Conservation (phyloP, 2,888 invertebrate species). For the Nephrotoma guestfalica region DNA sequence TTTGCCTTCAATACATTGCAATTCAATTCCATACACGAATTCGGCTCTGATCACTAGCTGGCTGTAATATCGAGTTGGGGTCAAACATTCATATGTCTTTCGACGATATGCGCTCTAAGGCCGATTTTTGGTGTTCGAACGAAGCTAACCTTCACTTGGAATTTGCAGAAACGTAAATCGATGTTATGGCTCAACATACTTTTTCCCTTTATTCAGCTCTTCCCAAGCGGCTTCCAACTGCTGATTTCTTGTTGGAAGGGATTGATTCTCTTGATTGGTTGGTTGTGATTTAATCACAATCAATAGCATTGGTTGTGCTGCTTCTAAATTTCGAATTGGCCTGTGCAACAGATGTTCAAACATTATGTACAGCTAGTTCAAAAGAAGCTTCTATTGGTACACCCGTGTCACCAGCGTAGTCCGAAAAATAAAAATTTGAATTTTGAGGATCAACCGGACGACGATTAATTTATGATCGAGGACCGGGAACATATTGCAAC, state of each 20-base stretch:
- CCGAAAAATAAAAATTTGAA: no score
- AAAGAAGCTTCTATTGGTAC: slow-evolving; percentile 15
- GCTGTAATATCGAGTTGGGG: slow-evolving; percentile 60
- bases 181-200: slow-evolving; percentile 71
- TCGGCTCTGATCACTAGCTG: slow-evolving; percentile 91
- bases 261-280: slow-evolving; percentile 82
- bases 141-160: slow-evolving; percentile 63
- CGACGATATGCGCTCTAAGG: slow-evolving; percentile 54
- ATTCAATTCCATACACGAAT: slow-evolving; percentile 89
- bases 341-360: slow-evolving; percentile 76
- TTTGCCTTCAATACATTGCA: slow-evolving; percentile 82
- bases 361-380: slow-evolving; percentile 33
- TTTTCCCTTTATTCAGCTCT: slow-evolving; percentile 63
- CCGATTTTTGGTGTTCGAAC: slow-evolving; percentile 33
- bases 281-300: slow-evolving; percentile 78
- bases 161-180: slow-evolving; percentile 86
- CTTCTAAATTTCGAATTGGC: slow-evolving; percentile 67
- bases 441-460: no score
- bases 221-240: slow-evolving; percentile 65
- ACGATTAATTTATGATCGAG: no score
- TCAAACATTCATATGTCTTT: slow-evolving; percentile 74
- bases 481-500: no score
- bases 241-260: slow-evolving; percentile 69
- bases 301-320: slow-evolving; percentile 82
- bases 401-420: slow-evolving; percentile 27